Evolutionary conservation across 2,113 vertebrate species (phyloP).

Genomic region (Spermophilus dauricus): DNA sequence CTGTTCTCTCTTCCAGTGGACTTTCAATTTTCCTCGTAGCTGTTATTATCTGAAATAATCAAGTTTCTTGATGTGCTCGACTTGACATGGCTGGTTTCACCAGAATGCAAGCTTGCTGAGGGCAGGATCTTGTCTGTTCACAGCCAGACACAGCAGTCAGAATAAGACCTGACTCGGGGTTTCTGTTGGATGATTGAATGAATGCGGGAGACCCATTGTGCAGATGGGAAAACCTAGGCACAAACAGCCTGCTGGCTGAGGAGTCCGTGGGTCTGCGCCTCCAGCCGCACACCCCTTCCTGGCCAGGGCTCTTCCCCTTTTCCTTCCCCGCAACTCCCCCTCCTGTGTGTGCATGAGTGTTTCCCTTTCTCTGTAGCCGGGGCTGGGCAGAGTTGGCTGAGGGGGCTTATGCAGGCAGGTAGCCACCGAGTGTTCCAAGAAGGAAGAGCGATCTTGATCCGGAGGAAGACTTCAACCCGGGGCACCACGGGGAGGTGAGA

Average conservation of each 20-base stretch:
- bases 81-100: background rate
- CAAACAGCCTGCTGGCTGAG: background rate
- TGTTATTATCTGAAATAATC: background rate
- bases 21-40: background rate
- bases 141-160: background rate
- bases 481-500: background rate
- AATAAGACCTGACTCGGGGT: background rate
- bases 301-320: background rate
- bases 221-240: background rate
- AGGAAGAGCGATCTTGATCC: background rate
- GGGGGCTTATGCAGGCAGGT: background rate
- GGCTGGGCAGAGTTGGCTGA: background rate
- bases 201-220: background rate
- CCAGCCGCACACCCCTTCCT: background rate
- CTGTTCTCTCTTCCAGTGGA: background rate
- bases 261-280: background rate
- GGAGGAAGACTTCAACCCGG: slow-evolving; percentile 11
- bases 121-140: background rate
- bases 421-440: slow-evolving; percentile 18
- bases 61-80: background rate
- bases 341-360: background rate
- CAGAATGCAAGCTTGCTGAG: background rate
- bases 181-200: background rate
- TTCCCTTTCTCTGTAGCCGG: background rate
- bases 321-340: rapidly evolving